A percentile compares a stretch with the other conserved stretches of the same genome.
These are phyloP conservation scores for Pollimyrus isidori DNA, from an alignment of 2,113 vertebrate species.

Conservation along the genomic window DNA sequence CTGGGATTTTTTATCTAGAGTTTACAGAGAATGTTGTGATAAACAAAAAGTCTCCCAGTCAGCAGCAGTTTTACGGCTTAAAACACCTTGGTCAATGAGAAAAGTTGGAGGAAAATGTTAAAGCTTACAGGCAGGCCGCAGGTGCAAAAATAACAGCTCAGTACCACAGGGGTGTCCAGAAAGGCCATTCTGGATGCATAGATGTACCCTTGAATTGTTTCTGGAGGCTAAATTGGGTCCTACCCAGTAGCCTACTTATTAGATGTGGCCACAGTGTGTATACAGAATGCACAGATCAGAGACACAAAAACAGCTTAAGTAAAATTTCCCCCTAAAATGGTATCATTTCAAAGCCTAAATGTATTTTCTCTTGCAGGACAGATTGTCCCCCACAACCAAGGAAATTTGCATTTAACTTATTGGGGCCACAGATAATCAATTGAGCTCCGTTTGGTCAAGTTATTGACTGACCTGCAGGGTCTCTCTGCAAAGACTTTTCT, in stretches of 20 bases:
- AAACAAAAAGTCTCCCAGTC: not conserved
- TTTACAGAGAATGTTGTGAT: not conserved
- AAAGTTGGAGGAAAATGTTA: not conserved
- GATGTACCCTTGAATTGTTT: not conserved
- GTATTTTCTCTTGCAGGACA: not conserved
- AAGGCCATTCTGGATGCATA: not conserved
- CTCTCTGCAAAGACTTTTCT: not conserved
- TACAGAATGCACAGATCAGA: not conserved
- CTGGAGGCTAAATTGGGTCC: not conserved
- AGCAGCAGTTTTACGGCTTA: not conserved
- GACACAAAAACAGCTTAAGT: not conserved
- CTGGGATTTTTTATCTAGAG: not conserved
- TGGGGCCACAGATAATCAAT: conserved; percentile 32
- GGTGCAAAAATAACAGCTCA: not conserved
- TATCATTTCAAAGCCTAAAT: not conserved
- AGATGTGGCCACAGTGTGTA: not conserved
- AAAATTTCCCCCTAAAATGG: not conserved
- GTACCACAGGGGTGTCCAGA: not conserved
- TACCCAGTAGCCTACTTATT: not conserved
- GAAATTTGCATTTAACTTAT: not conserved
- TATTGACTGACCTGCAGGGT: conserved; percentile 31
- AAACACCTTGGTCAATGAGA: not conserved
- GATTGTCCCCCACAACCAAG: not conserved
- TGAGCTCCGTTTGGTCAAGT: conserved; percentile 14
- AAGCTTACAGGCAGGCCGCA: not conserved